Evolutionary conservation across 2,888 invertebrate species (phyloP).

Genomic region (Mesoligia furuncula): DNA sequence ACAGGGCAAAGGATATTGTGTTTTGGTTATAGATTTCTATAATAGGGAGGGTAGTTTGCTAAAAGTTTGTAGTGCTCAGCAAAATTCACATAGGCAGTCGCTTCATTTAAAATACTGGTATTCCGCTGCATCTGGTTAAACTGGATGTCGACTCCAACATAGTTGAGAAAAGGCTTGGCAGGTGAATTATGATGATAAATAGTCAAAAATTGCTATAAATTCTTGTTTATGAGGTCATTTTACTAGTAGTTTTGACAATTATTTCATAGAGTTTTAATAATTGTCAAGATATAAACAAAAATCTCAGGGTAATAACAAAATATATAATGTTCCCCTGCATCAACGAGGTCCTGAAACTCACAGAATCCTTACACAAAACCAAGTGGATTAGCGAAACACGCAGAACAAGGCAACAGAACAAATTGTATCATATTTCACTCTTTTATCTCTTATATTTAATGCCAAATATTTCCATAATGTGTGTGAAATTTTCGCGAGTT

Average conservation of each 20-base stretch:
- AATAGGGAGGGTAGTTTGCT: background rate
- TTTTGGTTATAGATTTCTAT: background rate
- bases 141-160: background rate
- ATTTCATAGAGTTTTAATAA: background rate
- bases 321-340: background rate
- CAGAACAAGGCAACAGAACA: conserved; percentile 18
- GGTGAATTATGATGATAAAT: background rate
- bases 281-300: background rate
- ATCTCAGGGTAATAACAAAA: background rate
- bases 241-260: background rate
- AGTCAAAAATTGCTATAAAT: background rate
- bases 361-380: conserved; percentile 23
- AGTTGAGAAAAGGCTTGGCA: background rate
- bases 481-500: conserved; percentile 53
- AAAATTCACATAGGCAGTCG: background rate
- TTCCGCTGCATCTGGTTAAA: no score
- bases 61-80: background rate
- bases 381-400: conserved; percentile 32
- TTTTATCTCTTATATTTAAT: conserved; percentile 45
- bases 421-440: conserved; percentile 51
- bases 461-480: conserved; percentile 53
- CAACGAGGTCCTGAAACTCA: conserved; percentile 13
- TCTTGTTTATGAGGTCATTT: background rate
- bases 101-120: no score
- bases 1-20: conserved; percentile 6